phyloP scores from a whole-genome alignment of 2,113 vertebrate genomes.

The Symphodus melops region DNA sequence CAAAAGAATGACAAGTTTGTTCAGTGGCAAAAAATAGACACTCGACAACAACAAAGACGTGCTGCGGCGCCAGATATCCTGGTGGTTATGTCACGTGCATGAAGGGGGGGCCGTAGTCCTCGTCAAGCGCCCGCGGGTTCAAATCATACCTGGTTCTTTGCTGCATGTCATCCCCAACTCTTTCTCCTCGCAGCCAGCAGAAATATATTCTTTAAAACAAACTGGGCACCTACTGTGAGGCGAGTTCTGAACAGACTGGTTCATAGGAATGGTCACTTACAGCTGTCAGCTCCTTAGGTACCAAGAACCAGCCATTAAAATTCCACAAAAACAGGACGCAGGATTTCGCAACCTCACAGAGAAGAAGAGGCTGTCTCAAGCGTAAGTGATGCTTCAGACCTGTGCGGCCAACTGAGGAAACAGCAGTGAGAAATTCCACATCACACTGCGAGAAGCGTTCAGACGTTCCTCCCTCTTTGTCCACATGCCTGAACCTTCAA shows the following conservation, averaged over 20 bases:
- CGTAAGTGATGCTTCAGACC: constrained; percentile 40
- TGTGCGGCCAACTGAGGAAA: constrained; percentile 35
- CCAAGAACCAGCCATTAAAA: constrained; percentile 68
- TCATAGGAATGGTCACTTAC: constrained; percentile 33
- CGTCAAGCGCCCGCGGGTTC: too few relatives aligned
- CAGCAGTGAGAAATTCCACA: constrained; percentile 76
- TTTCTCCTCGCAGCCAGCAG: too few relatives aligned
- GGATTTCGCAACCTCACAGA: constrained; percentile 27
- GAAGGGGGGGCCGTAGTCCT: too few relatives aligned
- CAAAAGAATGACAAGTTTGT: constrained; percentile 7
- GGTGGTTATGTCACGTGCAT: background rate
- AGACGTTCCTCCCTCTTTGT: constrained; percentile 43
- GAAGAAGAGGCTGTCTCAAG: constrained; percentile 49
- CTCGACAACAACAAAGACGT: background rate
- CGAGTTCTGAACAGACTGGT: constrained; percentile 2
- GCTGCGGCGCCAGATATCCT: constrained; percentile 13
- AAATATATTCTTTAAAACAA: too few relatives aligned
- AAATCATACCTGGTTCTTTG: too few relatives aligned
- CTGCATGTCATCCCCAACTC: too few relatives aligned
- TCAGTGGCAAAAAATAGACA: constrained; percentile 36
- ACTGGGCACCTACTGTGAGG: too few relatives aligned
- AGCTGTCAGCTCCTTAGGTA: constrained; percentile 34
- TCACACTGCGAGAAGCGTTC: constrained; percentile 56
- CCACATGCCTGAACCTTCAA: constrained; percentile 22
- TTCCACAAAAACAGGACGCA: constrained; percentile 58